A percentile compares a stretch with the other conserved stretches of the same genome.
Conservation (phyloP, 2,888 invertebrate species). For the Diaperis boleti region DNA sequence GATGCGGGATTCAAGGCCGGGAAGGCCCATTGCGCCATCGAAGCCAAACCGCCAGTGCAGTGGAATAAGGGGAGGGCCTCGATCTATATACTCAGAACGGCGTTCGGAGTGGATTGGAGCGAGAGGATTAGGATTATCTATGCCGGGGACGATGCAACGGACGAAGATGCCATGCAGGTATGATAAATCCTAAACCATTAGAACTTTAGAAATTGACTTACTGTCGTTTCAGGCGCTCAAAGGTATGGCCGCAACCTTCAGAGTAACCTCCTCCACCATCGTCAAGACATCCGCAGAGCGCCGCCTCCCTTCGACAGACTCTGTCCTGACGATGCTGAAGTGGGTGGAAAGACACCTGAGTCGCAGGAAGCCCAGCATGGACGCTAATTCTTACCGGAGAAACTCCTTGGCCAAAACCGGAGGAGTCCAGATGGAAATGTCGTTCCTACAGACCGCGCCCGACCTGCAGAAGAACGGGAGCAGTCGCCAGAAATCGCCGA, state of each 20-base stretch:
- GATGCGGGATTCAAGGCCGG: constrained; percentile 84
- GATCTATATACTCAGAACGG: constrained; percentile 89
- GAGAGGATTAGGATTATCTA: constrained; percentile 91
- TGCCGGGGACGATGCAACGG: constrained; percentile 89
- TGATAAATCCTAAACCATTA: constrained; percentile 48
- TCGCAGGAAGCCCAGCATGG: constrained; percentile 76
- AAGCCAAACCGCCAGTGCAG: constrained; percentile 89
- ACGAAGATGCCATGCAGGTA: constrained; percentile 92
- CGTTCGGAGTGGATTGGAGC: constrained; percentile 93
- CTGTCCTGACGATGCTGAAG: constrained; percentile 88
- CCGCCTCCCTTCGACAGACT: constrained; percentile 89
- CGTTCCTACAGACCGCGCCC: constrained; percentile 23
- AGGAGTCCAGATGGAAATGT: constrained; percentile 78
- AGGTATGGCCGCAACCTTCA: constrained; percentile 94
- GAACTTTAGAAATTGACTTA: too few relatives aligned
- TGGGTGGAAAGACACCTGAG: constrained; percentile 91
- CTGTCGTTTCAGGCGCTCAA: constrained; percentile 82
- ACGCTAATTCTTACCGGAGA: constrained; percentile 67
- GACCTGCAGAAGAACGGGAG: constrained; percentile 16
- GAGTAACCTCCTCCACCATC: constrained; percentile 86
- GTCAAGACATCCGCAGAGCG: constrained; percentile 89
- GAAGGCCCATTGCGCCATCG: constrained; percentile 87
- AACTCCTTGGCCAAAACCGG: constrained; percentile 73
- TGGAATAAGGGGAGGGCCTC: constrained; percentile 94
- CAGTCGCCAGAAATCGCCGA: too few relatives aligned